Conservation (phyloP, 2,797 vertebrate species). For the Pipistrellus pygmaeus region DNA sequence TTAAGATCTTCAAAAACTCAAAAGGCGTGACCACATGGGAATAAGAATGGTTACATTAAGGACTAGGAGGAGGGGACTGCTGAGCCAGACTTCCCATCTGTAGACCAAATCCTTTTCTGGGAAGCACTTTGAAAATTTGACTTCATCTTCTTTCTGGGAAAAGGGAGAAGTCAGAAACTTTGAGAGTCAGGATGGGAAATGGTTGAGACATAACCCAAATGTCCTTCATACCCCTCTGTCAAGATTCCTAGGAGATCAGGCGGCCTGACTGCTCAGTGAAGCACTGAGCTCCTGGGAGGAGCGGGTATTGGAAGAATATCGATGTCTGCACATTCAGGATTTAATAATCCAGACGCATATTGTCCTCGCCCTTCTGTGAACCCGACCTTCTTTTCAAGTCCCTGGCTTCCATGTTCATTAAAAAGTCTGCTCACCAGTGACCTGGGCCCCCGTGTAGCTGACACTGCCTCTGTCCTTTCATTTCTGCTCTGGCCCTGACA, state of each 20-base stretch:
- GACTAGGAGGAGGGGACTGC: not conserved
- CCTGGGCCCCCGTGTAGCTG: constrained; percentile 21
- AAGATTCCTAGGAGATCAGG: not conserved
- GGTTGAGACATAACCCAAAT: not conserved
- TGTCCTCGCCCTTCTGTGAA: constrained; percentile 72
- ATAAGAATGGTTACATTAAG: not conserved
- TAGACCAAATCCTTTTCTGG: not conserved
- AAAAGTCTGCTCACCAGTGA: constrained; percentile 72
- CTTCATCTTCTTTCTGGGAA: not conserved
- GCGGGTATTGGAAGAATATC: not conserved
- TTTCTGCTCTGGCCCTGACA: constrained; percentile 44
- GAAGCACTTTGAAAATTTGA: constrained; percentile 16
- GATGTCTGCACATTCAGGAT: constrained; percentile 44
- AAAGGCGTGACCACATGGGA: not conserved
- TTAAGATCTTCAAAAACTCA: not conserved
- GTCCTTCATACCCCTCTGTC: constrained; percentile 23
- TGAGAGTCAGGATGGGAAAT: not conserved
- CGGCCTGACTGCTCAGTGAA: not conserved
- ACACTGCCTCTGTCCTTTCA: constrained; percentile 41
- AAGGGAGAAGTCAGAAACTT: not conserved
- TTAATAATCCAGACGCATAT: constrained; percentile 74
- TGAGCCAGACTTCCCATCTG: not conserved
- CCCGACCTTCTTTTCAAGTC: constrained; percentile 75
- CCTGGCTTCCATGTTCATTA: constrained; percentile 78
- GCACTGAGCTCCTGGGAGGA: not conserved